Evolutionary conservation across 2,888 invertebrate species (phyloP).

Genomic region (Brachypterus glaber): DNA sequence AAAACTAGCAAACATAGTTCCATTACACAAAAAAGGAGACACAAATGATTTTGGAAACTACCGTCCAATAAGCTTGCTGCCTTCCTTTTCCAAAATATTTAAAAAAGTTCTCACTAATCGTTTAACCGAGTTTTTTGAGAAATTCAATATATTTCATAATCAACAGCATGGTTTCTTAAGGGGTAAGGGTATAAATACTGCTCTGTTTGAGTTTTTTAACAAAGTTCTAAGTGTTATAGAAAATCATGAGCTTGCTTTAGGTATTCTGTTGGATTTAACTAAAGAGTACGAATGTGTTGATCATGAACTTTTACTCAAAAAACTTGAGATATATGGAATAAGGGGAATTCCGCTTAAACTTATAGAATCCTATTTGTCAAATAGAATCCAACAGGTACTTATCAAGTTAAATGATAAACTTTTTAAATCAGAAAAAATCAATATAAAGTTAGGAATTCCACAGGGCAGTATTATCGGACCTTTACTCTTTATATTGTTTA

Average conservation of each 20-base stretch:
- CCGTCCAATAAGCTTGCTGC: too few relatives aligned
- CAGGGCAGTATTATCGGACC: too few relatives aligned
- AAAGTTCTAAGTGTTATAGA: neutral
- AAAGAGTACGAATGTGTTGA: neutral
- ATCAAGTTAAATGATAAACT: too few relatives aligned
- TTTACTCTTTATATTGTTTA: too few relatives aligned
- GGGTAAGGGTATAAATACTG: neutral
- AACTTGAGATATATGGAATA: neutral
- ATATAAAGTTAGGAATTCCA: too few relatives aligned
- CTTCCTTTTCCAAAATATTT: too few relatives aligned
- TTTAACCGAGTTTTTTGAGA: neutral
- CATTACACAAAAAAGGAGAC: constrained; percentile 5
- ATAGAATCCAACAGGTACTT: neutral
- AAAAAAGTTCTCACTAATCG: neutral
- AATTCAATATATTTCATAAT: neutral
- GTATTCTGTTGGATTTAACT: neutral
- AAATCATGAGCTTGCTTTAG: neutral
- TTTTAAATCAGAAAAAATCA: too few relatives aligned
- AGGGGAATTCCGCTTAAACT: neutral
- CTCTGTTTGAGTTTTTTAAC: neutral
- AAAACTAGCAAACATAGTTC: constrained; percentile 4
- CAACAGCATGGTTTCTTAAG: neutral
- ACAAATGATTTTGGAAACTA: constrained; percentile 3
- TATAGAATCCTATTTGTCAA: neutral
- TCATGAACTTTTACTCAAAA: neutral